A percentile compares a stretch with the other conserved stretches of the same genome.
phyloP scores from a whole-genome alignment of 2,888 invertebrate species.

The Acronicta aceris region DNA sequence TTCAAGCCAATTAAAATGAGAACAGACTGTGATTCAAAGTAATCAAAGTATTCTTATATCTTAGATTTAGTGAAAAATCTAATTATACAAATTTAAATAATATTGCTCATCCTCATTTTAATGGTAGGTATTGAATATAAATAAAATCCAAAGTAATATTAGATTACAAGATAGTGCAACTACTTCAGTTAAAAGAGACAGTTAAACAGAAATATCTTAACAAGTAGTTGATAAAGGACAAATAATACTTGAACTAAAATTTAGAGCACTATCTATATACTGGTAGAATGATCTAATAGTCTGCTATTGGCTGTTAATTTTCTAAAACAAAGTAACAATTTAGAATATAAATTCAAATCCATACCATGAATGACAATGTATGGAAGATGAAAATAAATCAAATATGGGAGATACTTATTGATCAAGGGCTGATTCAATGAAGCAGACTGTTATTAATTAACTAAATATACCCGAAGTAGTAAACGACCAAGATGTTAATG shows the following conservation, averaged over 20 bases:
- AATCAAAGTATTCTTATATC: neutral
- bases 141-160: slow-evolving; percentile 27
- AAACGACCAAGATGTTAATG: slow-evolving; percentile 24
- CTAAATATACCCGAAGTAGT: slow-evolving; percentile 25
- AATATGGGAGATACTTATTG: slow-evolving; percentile 23
- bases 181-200: slow-evolving; percentile 24
- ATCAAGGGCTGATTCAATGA: slow-evolving; percentile 12
- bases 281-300: slow-evolving; percentile 14
- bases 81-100: neutral
- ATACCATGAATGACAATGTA: slow-evolving; percentile 44
- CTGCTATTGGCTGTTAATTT: slow-evolving; percentile 56
- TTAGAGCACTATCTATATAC: slow-evolving; percentile 1
- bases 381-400: slow-evolving; percentile 26
- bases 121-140: slow-evolving; percentile 41
- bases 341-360: slow-evolving; percentile 22
- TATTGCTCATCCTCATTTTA: slow-evolving; percentile 55
- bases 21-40: slow-evolving; percentile 60
- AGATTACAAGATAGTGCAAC: slow-evolving; percentile 50
- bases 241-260: slow-evolving; percentile 3
- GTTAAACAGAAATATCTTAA: slow-evolving; percentile 5
- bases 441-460: slow-evolving; percentile 40
- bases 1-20: slow-evolving; percentile 88
- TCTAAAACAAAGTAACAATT: slow-evolving; percentile 13
- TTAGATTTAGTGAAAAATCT: neutral
- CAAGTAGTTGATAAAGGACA: slow-evolving; percentile 5